These are phyloP conservation scores for Puma concolor DNA, from an alignment of 2,113 vertebrate species.

Conservation along the genomic window DNA sequence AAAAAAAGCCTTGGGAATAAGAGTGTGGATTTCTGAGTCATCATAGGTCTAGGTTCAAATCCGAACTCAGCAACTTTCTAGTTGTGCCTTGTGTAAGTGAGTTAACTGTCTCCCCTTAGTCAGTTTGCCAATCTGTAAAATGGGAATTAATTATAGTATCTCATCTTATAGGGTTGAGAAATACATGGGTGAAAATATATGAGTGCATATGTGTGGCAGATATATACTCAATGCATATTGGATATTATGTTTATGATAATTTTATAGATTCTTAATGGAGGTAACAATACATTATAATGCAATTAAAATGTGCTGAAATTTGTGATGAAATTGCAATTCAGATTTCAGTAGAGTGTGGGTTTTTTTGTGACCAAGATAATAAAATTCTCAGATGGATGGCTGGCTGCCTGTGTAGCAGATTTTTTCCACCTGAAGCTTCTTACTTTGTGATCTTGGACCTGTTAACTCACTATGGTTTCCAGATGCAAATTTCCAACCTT, in stretches of 20 bases:
- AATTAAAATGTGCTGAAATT: constrained; percentile 24
- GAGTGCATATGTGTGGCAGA: neutral
- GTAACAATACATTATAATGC: neutral
- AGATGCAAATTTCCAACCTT: neutral
- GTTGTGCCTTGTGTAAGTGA: neutral
- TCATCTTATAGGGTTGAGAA: constrained; percentile 9
- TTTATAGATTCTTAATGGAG: neutral
- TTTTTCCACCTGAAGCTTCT: neutral
- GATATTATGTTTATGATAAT: constrained; percentile 20
- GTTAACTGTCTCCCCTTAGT: neutral
- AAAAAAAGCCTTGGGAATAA: neutral
- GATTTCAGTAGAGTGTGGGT: neutral
- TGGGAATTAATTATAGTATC: neutral
- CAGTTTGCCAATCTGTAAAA: constrained; percentile 8
- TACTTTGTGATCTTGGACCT: neutral
- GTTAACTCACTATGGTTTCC: constrained; percentile 3
- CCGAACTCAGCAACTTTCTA: neutral
- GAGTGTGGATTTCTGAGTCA: neutral
- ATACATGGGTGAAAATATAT: neutral
- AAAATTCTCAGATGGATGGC: neutral
- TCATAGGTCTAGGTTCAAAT: neutral
- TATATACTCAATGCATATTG: neutral
- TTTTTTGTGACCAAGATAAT: neutral
- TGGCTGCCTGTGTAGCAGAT: constrained; percentile 17
- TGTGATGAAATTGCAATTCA: constrained; percentile 21